These are phyloP conservation scores for Ophioninae sp. DNA, from an alignment of 2,888 invertebrate genomes.

Conservation along the genomic window DNA sequence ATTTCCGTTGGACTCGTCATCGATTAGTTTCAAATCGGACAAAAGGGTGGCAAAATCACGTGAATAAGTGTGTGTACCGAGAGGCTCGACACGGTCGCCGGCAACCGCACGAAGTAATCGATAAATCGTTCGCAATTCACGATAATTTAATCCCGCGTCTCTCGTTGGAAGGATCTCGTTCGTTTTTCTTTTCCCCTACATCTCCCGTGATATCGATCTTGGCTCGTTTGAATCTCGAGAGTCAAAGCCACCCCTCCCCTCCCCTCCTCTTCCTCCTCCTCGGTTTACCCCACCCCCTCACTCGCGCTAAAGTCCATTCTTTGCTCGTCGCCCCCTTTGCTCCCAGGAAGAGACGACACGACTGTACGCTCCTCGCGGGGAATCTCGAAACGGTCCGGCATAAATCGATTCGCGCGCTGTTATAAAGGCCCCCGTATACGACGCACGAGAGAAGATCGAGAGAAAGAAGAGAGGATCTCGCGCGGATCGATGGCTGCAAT, in stretches of 20 bases:
- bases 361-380: conserved; percentile 46
- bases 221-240: conserved; percentile 27
- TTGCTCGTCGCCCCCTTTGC: neutral
- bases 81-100: neutral
- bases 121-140: conserved; percentile 48
- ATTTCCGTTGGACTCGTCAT: too few relatives aligned
- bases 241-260: neutral
- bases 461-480: conserved; percentile 57
- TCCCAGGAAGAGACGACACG: conserved; percentile 36
- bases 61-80: neutral
- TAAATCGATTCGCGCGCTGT: conserved; percentile 65
- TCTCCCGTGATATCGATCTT: conserved; percentile 35
- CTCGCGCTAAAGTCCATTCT: too few relatives aligned
- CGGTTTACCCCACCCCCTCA: too few relatives aligned
- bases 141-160: conserved; percentile 51
- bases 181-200: conserved; percentile 21
- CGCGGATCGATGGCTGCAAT: conserved; percentile 71
- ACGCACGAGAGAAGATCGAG: conserved; percentile 45
- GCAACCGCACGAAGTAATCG: conserved; percentile 8
- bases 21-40: too few relatives aligned
- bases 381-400: conserved; percentile 63
- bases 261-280: too few relatives aligned
- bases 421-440: conserved; percentile 36
- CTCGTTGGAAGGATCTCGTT: conserved; percentile 35
- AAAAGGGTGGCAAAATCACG: too few relatives aligned